Evolutionary conservation across 1,140 invertebrate species (phyloP).

Genomic region (Drosophila nigromelanica): DNA sequence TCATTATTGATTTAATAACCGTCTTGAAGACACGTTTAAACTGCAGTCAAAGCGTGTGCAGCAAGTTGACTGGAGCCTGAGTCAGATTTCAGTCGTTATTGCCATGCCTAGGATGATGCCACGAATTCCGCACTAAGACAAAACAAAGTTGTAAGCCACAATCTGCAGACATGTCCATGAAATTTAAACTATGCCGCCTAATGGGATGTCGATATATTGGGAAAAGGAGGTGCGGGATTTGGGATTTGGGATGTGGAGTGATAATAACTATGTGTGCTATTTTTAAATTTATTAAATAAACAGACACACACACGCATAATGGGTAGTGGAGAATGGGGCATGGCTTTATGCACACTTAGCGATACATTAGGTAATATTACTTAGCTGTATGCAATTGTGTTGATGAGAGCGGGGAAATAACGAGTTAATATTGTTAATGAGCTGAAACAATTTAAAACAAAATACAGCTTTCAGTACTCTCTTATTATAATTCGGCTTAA

Average conservation of each 20-base stretch:
- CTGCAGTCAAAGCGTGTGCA: constrained; percentile 63
- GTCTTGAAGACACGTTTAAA: constrained; percentile 80
- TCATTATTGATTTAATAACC: constrained; percentile 83
- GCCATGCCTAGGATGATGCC: constrained; percentile 67
- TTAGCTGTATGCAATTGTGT: too few relatives aligned
- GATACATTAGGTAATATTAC: too few relatives aligned
- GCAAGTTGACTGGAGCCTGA: constrained; percentile 46
- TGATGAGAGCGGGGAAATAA: too few relatives aligned
- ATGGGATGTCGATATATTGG: constrained; percentile 19
- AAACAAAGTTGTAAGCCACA: constrained; percentile 43
- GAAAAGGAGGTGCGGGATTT: constrained; percentile 5
- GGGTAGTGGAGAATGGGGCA: constrained; percentile 25
- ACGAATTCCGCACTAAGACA: constrained; percentile 65
- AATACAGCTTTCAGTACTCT: too few relatives aligned
- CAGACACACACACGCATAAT: too few relatives aligned
- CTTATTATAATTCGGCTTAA: too few relatives aligned
- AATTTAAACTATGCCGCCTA: constrained; percentile 54
- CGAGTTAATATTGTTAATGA: neutral
- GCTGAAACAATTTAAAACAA: too few relatives aligned
- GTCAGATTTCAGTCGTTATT: constrained; percentile 61
- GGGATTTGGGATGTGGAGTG: constrained; percentile 32
- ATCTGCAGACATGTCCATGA: constrained; percentile 25
- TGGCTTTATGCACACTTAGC: too few relatives aligned
- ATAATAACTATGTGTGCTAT: constrained; percentile 46
- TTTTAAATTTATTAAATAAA: too few relatives aligned